Base-by-base conservation (phyloP, 2,888 invertebrate genomes). In the Rotaria macrura region DNA sequence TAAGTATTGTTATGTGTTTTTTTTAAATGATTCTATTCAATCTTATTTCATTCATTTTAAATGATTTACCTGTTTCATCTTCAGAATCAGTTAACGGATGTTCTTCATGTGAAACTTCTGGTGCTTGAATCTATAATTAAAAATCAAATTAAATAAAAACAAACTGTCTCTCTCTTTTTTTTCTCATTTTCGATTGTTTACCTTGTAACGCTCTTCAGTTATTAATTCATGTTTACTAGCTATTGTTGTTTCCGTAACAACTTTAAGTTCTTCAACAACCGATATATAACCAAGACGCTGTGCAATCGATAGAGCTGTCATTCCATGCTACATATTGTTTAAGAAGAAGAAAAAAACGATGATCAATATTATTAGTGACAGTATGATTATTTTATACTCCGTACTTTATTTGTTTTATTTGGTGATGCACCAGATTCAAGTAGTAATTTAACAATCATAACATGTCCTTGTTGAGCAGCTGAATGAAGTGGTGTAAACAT, bases 381-480 rank as follows among this genome's bases (percentile, higher is more conserved):
- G n/a, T n/a, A n/a, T n/a, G n/a, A n/a, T n/a, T n/a, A n/a, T n/a
- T n/a, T n/a, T n/a, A n/a, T n/a, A n/a, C n/a, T n/a, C n/a, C n/a
- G n/a, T 92, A 97, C 97, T 89, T 95, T 94, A 38, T 97, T 98
- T 87, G 95, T 94, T 85, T 95, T 95, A 91, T 99, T 96, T 29
- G 99, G 97, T 90, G 96, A 95, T 49, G 98, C 96, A 90, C 95
- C 91, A 88, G 96, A 94, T 90, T 98, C 97, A 87, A 99, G 92
- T 23, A 99, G 93, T 57, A 96, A 93, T 90, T 95, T 96, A 85
- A 99, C 96, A 89, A 98, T 96, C 88, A 95, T 94, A 86, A 96
- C 95, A 91, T 99, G 99, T 0, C 99, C 99, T 92, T 99, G 99
- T 91, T 99, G 99, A 17, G 99, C 97, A 12, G 98, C 98, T 92